Evolutionary conservation across 2,888 invertebrate genomes (phyloP).

Genomic region (Platycheirus albimanus): DNA sequence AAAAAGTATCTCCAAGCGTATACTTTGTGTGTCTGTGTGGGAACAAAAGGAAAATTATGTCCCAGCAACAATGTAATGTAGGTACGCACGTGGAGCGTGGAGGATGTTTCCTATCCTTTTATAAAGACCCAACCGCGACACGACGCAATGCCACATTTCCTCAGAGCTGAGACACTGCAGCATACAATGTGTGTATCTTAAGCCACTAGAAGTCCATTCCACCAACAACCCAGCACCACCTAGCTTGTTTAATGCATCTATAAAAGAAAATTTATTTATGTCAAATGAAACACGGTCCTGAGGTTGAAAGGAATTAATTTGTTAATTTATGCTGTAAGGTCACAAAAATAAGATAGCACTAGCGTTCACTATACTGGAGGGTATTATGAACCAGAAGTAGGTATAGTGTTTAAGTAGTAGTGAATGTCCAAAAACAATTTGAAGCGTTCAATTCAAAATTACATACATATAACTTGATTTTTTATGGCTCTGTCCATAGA

Average conservation of each 20-base stretch:
- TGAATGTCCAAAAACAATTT: conserved; percentile 21
- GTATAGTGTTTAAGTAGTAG: conserved; percentile 10
- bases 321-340: conserved; percentile 70
- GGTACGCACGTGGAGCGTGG: neutral
- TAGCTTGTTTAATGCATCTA: conserved; percentile 13
- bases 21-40: neutral
- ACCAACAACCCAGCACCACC: neutral
- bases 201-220: conserved; percentile 4
- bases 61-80: neutral
- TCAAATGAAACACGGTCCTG: conserved; percentile 68
- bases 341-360: conserved; percentile 32
- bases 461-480: conserved; percentile 16
- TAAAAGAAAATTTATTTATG: conserved; percentile 72
- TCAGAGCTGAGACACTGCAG: neutral
- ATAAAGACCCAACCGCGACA: neutral
- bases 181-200: neutral
- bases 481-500: conserved; percentile 28
- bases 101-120: conserved; percentile 2
- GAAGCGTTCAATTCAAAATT: conserved; percentile 19
- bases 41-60: conserved; percentile 26
- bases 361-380: neutral
- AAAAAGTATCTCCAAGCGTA: conserved; percentile 12
- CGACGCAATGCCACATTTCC: neutral
- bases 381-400: conserved; percentile 10
- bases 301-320: conserved; percentile 72